Percentiles rank a stretch among this genome's conserved stretches.
Evolutionary conservation across 2,113 vertebrate species (phyloP).

Genomic region (Rhinoderma darwinii): DNA sequence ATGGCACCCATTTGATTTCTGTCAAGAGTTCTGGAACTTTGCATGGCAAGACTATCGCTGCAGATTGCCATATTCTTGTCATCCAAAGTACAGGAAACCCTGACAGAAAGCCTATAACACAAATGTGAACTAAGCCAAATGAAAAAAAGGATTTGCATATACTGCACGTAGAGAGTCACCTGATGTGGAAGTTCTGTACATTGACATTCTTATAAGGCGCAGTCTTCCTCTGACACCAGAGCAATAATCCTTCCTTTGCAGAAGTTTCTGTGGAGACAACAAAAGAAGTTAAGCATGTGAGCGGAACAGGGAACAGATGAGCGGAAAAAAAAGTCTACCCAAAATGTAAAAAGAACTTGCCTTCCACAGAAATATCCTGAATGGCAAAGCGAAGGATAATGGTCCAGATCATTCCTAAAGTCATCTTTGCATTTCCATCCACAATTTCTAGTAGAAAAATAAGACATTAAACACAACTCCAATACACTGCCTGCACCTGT

Average conservation of each 20-base stretch:
- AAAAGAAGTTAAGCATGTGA: neutral
- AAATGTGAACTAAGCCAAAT: neutral
- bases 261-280: slow-evolving; percentile 83
- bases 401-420: slow-evolving; percentile 97
- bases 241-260: slow-evolving; percentile 90
- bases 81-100: no score
- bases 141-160: neutral
- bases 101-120: no score
- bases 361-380: slow-evolving; percentile 97
- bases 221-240: slow-evolving; percentile 96
- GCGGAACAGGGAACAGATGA: neutral
- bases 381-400: slow-evolving; percentile 96
- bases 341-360: slow-evolving; percentile 66
- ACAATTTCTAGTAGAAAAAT: slow-evolving; percentile 83
- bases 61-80: no score
- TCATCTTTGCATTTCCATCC: slow-evolving; percentile 95
- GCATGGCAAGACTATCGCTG: no score
- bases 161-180: slow-evolving; percentile 66
- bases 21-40: no score
- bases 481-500: no score
- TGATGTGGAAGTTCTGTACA: slow-evolving; percentile 98
- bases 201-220: slow-evolving; percentile 97
- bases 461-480: neutral
- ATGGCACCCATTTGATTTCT: no score
- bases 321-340: no score